Base-by-base conservation (phyloP, 1,140 invertebrate genomes). In the Oreohelix idahoensis region DNA sequence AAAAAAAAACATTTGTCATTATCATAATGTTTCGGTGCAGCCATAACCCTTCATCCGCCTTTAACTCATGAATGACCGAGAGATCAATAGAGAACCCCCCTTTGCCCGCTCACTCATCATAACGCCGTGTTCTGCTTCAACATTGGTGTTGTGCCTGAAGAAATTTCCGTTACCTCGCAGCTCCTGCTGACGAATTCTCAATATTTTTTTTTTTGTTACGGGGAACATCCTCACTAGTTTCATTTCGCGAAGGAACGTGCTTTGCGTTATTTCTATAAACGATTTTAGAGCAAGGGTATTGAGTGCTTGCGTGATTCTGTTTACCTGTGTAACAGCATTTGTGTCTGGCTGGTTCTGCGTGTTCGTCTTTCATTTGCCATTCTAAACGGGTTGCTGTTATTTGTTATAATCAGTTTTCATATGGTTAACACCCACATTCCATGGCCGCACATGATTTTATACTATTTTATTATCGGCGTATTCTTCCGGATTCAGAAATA, bases 71-170 rank as follows among this genome's bases (percentile, higher is more conserved):
- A 29, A 66, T 66, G n/a, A 58, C 53, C 53, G 10, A 58, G 53
- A 66, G 63, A 66, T 35, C 63, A 66, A 29, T 66, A 58, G 23
- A 58, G 23, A 58, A 8, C 11, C 63, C 5, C n/a, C 32, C 32
- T n/a, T 66, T 32, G 2, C 8, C 63, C 29, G 0, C 63, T 32
- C 11, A 8, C 29, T 66, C 10, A 58, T n/a, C 26, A 4, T 58
- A 58, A 4, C n/a, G 63, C n/a, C 29, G 63, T 66, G 63, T 66
- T 32, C 63, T 32, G 63, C n/a, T n/a, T 66, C n/a, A 2, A 5
- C n/a, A 66, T n/a, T 29, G 63, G 63, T 66, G 63, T 66, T 66
- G 63, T 66, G n/a, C 20, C n/a, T 66, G 63, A 32, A 66, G 63
- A 66, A 66, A 35, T 35, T 58, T 20, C 63, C n/a, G n/a, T 8